Base-by-base conservation (phyloP, 2,888 invertebrate genomes). In the Drosophila robusta region DNA sequence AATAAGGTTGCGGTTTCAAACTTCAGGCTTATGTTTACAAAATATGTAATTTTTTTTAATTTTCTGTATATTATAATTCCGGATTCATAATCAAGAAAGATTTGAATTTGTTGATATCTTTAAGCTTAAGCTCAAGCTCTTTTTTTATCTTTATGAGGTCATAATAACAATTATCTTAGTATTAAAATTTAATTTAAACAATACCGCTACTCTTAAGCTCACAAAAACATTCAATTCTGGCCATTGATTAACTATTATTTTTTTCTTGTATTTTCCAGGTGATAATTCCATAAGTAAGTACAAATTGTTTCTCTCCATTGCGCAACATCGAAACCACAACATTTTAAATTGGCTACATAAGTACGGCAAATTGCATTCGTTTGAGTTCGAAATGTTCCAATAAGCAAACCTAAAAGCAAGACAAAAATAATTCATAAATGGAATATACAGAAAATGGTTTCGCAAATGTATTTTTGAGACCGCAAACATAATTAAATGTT, bases 231-330 rank as follows among this genome's bases (percentile, higher is more conserved):
- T 38, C 0, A 46, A 34, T 12, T 11, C n/a, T 22, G 36, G 34
- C 5, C 3, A 24, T 24, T 58, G n/a, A 44, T 34, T 12, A 26
- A 34, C 8, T 45, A 11, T 6, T 45, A 11, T 6, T 16, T 18
- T 46, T 42, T 44, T 38, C 14, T 46, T 52, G 38, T 58, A 11
- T 41, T 22, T 74, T 91, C 4, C 88, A 91, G 91, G 90, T 88
- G 91, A 91, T 82, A 91, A 89, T 70, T 91, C 91, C 70, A 91
- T 91, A 91, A 91, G 91, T 91, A 92, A 91, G 91, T 91, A 50
- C 29, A 62, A 52, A 68, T 50, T 55, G 36, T 46, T 65, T 47
- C 47, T 51, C 60, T 66, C 44, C 47, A 74, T 71, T 87, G 60
- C 63, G 62, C 70, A 72, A 77, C 69, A 71, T 68, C 46, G 26